Evolutionary conservation across 2,113 vertebrate species (phyloP).

Genomic region (Furnarius figulus): DNA sequence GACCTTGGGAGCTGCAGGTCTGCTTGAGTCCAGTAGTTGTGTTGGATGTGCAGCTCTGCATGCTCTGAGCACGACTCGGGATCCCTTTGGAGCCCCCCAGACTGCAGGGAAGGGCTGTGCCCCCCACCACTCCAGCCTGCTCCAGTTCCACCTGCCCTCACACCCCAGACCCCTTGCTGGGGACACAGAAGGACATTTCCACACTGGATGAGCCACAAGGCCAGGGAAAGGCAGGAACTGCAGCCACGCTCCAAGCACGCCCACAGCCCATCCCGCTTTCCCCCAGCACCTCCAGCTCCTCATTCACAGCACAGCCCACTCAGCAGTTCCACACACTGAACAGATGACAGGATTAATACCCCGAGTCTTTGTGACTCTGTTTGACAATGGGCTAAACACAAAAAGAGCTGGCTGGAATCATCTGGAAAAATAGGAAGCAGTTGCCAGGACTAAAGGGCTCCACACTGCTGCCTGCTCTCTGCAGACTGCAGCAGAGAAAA

Average conservation of each 20-base stretch:
- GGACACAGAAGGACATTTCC: not conserved
- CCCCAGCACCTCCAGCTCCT: slow-evolving; percentile 10
- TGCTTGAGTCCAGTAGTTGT: not conserved
- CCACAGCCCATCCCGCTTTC: not conserved
- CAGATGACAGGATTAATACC: slow-evolving; percentile 14
- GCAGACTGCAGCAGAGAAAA: slow-evolving; percentile 25
- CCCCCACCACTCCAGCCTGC: not conserved
- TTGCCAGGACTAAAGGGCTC: slow-evolving; percentile 26
- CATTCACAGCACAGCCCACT: not conserved
- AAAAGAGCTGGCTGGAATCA: slow-evolving; percentile 50
- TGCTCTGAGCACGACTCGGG: not conserved
- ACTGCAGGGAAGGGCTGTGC: not conserved
- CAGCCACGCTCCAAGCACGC: not conserved
- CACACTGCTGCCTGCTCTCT: not conserved
- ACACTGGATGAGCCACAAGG: not conserved
- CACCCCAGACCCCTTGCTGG: not conserved
- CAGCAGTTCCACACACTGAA: not conserved
- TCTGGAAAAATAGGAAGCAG: slow-evolving; percentile 50
- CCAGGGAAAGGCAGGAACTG: not conserved
- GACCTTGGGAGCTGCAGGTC: not conserved
- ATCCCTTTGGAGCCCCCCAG: not conserved
- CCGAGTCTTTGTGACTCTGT: not conserved
- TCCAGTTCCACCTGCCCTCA: not conserved
- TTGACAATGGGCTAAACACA: slow-evolving; percentile 14
- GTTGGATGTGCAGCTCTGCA: not conserved